A percentile compares a stretch with the other conserved stretches of the same genome.
Evolutionary conservation across 2,113 vertebrate genomes (phyloP).

Genomic region (Anguilla japonica): DNA sequence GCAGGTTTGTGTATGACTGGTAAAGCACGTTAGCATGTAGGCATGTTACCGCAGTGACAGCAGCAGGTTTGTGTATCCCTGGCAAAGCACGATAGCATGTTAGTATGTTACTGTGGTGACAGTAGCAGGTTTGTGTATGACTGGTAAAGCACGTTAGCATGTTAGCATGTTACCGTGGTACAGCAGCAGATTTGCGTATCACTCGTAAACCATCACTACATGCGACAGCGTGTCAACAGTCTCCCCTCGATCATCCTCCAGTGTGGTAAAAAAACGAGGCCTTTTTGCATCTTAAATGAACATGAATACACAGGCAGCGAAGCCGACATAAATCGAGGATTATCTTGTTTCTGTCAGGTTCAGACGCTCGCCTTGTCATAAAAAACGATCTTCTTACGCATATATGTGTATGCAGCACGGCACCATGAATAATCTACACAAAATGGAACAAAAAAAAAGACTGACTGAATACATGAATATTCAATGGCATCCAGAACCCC

Average conservation of each 20-base stretch:
- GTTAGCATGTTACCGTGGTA: background rate
- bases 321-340: background rate
- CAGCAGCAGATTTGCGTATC: too few relatives aligned
- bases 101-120: too few relatives aligned
- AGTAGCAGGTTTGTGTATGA: background rate
- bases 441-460: background rate
- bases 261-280: background rate
- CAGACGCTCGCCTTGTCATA: background rate
- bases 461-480: constrained; percentile 5
- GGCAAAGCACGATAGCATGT: too few relatives aligned
- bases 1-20: too few relatives aligned
- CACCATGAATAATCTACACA: background rate
- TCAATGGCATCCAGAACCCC: background rate
- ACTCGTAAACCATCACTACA: too few relatives aligned
- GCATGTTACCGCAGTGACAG: too few relatives aligned
- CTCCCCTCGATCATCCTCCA: background rate
- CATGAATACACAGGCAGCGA: background rate
- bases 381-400: background rate
- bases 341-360: background rate
- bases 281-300: background rate
- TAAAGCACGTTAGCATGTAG: too few relatives aligned
- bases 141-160: background rate
- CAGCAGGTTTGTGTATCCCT: too few relatives aligned
- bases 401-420: background rate
- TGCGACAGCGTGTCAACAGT: too few relatives aligned